These are phyloP conservation scores for Helarctos malayanus DNA, from an alignment of 2,797 vertebrate species.

Conservation along the genomic window DNA sequence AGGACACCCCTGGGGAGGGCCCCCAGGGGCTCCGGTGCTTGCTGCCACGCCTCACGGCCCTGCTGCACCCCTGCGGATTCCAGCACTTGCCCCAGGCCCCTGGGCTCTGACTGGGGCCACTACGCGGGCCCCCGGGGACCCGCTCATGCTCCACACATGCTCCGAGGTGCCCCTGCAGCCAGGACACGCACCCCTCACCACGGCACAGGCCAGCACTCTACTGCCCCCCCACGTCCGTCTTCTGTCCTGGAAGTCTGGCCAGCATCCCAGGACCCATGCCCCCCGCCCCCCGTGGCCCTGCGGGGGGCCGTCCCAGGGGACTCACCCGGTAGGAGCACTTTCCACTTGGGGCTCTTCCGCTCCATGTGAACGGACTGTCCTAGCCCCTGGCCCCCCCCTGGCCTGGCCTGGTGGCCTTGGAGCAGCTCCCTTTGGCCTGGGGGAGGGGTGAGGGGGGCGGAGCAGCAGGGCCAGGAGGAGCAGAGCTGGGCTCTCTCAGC, in stretches of 20 bases:
- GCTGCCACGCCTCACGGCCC: background rate
- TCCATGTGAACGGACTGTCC: constrained; percentile 28
- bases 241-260: background rate
- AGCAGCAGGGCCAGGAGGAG: background rate
- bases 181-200: fast-evolving
- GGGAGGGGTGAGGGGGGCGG: fast-evolving
- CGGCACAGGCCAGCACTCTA: background rate
- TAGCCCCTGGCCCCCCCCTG: background rate
- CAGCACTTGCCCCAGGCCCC: background rate
- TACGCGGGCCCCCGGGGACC: background rate
- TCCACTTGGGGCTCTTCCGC: constrained; percentile 57
- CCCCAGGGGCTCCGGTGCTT: fast-evolving
- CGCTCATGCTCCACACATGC: background rate
- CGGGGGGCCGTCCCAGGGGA: background rate
- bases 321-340: constrained; percentile 44
- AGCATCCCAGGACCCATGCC: background rate
- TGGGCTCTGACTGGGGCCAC: background rate
- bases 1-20: no score
- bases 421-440: background rate
- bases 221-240: background rate
- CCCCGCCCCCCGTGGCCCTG: fast-evolving
- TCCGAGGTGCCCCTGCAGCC: background rate
- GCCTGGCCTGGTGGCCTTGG: background rate
- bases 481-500: background rate
- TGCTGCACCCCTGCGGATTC: no score